Conservation (phyloP, 2,113 vertebrate genomes). For the Potamarius usumacintae region DNA sequence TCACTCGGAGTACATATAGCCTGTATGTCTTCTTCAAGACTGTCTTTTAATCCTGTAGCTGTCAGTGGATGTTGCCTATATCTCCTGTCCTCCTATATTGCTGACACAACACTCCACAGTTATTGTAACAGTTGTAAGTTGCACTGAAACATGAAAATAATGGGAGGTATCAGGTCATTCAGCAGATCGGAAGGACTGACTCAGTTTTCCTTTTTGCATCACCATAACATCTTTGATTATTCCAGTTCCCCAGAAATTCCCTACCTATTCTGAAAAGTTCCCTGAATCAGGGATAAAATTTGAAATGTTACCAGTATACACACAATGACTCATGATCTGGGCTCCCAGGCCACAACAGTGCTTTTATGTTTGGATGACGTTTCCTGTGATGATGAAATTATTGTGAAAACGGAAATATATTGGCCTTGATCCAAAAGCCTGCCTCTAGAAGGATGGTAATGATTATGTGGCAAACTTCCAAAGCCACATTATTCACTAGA, state of each 20-base stretch:
- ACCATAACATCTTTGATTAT: background rate
- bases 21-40: background rate
- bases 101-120: background rate
- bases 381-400: conserved; percentile 11
- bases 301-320: background rate
- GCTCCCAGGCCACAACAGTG: too few relatives aligned
- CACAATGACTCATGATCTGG: conserved; percentile 3
- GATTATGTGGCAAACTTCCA: background rate
- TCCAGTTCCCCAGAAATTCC: background rate
- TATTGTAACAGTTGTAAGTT: background rate
- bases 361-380: background rate
- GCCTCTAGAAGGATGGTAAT: background rate
- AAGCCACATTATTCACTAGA: background rate
- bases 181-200: background rate
- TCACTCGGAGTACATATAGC: background rate
- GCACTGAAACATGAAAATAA: background rate
- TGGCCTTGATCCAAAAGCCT: background rate
- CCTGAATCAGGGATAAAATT: background rate
- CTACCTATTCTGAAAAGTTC: background rate
- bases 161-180: background rate
- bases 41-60: background rate
- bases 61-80: background rate
- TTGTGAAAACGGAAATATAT: background rate
- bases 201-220: background rate
- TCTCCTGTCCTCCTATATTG: background rate